Percentiles rank a stretch among this genome's conserved stretches.
Evolutionary conservation across 2,113 vertebrate genomes (phyloP).

Genomic region (Pterocles orientalis): DNA sequence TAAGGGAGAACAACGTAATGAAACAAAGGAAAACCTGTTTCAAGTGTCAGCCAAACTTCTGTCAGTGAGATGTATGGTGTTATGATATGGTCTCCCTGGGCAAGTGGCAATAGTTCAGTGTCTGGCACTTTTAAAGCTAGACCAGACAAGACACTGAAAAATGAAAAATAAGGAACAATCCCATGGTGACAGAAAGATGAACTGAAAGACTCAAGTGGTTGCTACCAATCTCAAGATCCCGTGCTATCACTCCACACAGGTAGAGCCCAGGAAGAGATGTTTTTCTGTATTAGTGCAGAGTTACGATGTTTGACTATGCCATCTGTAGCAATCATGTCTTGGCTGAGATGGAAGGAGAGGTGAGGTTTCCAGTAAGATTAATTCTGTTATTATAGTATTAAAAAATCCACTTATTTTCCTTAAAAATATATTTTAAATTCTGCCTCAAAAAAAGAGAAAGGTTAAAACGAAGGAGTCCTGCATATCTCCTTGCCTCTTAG

Average conservation of each 20-base stretch:
- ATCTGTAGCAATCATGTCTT: neutral
- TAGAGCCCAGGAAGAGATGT: neutral
- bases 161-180: neutral
- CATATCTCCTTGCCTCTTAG: neutral
- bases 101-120: neutral
- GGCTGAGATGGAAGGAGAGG: neutral
- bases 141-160: neutral
- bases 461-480: neutral
- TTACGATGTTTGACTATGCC: neutral
- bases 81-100: neutral
- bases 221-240: neutral
- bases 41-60: neutral
- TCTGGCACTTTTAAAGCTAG: neutral
- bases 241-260: neutral
- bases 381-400: neutral
- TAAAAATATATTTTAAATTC: neutral
- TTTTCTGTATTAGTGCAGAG: neutral
- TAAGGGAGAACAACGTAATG: neutral
- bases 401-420: neutral
- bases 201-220: neutral
- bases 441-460: neutral
- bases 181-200: neutral
- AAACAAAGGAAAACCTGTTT: neutral
- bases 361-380: conserved; percentile 21
- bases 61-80: neutral